Conservation (phyloP, 2,113 vertebrate genomes). For the Macquaria australasica region DNA sequence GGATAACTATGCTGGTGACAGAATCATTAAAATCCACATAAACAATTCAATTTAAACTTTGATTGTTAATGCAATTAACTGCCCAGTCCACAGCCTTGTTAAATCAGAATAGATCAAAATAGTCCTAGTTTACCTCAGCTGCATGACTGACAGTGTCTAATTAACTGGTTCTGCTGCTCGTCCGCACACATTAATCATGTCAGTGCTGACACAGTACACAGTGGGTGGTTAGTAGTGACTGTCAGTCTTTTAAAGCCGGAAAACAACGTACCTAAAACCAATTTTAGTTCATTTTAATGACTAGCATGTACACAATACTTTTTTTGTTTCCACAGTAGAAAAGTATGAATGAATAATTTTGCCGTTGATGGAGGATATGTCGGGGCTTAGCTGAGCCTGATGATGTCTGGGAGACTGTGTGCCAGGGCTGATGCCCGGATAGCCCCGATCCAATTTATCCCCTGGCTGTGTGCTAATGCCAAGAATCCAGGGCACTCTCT, state of each 20-base stretch:
- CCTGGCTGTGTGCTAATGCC: conserved; percentile 37
- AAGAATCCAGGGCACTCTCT: conserved; percentile 48
- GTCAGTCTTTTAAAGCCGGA: not conserved
- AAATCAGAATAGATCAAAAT: not conserved
- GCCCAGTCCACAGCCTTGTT: not conserved
- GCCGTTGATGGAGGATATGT: conserved; percentile 31
- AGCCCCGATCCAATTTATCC: conserved; percentile 37
- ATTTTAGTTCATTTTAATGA: conserved; percentile 4
- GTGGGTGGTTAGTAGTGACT: not conserved
- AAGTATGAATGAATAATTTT: conserved; percentile 23
- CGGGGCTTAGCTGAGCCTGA: conserved; percentile 36
- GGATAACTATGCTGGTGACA: not conserved
- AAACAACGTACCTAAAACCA: not conserved
- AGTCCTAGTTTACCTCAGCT: not conserved
- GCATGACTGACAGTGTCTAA: conserved; percentile 30
- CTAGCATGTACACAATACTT: not conserved
- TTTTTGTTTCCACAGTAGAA: conserved; percentile 9
- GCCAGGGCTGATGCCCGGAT: conserved; percentile 7
- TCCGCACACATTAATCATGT: conserved; percentile 21
- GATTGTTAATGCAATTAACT: not conserved
- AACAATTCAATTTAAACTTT: not conserved
- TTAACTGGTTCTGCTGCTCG: conserved; percentile 8
- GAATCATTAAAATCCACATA: not conserved
- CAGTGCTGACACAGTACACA: conserved; percentile 8
- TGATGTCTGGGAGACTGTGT: conserved; percentile 39